These are phyloP conservation scores for Onthophagus taurus DNA, from an alignment of 1,140 invertebrate species.

Conservation along the genomic window DNA sequence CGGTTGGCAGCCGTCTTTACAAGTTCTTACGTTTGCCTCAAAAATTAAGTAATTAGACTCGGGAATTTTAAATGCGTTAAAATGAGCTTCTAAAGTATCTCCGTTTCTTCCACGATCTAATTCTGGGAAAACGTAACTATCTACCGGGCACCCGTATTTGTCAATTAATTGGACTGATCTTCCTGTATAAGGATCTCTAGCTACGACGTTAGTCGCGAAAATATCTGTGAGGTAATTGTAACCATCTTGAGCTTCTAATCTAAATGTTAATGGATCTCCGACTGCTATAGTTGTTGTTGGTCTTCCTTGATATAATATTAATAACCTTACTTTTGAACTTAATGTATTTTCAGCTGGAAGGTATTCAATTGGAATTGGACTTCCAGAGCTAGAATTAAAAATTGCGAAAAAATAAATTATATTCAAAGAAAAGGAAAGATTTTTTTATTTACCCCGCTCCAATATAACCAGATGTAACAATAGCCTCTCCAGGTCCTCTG, in stretches of 20 bases:
- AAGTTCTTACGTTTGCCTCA: constrained; percentile 83
- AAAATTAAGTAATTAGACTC: constrained; percentile 91
- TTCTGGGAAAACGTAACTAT: constrained; percentile 86
- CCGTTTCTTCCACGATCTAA: constrained; percentile 75
- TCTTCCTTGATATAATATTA: constrained; percentile 79
- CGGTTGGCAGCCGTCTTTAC: constrained; percentile 80
- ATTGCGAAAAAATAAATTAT: neutral
- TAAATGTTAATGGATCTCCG: constrained; percentile 85
- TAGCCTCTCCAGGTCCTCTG: constrained; percentile 81
- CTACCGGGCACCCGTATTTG: constrained; percentile 83
- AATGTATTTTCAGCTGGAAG: constrained; percentile 82
- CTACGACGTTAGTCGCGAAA: constrained; percentile 89
- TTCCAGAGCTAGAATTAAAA: constrained; percentile 59
- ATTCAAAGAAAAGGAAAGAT: neutral
- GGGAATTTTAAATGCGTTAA: constrained; percentile 91
- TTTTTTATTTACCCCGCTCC: constrained; percentile 66
- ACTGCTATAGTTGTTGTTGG: constrained; percentile 89
- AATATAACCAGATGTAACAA: constrained; percentile 88
- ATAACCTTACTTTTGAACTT: constrained; percentile 73
- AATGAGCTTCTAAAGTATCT: constrained; percentile 79
- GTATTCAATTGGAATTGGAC: constrained; percentile 85
- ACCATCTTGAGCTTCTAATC: constrained; percentile 79
- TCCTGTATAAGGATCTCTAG: constrained; percentile 84
- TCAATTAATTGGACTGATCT: constrained; percentile 83
- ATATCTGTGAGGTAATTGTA: constrained; percentile 83